Percentiles rank a stretch among this genome's conserved stretches.
These are phyloP conservation scores for Thalassoma bifasciatum DNA, from an alignment of 2,113 vertebrate species.

Conservation along the genomic window DNA sequence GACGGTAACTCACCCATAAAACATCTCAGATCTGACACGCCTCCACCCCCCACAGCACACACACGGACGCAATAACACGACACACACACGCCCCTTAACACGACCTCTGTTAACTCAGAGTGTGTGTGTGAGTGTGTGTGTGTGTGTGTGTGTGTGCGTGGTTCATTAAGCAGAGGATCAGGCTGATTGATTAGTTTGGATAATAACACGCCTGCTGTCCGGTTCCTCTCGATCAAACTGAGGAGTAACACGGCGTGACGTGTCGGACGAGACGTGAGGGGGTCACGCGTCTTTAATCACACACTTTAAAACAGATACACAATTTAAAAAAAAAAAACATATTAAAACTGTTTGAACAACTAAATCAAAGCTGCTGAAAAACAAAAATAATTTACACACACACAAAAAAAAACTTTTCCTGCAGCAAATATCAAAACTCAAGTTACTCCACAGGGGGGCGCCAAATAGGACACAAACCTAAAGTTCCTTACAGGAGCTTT, in stretches of 20 bases:
- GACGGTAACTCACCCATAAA: background rate
- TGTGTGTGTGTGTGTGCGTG: conserved; percentile 25
- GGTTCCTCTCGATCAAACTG: conserved; percentile 51
- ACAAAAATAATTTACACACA: too few relatives aligned
- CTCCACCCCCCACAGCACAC: background rate
- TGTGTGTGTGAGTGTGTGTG: background rate
- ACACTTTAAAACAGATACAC: background rate
- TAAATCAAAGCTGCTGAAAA: too few relatives aligned
- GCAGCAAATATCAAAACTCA: too few relatives aligned
- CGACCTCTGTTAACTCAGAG: conserved; percentile 18
- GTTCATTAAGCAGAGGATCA: conserved; percentile 55
- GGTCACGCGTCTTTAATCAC: background rate
- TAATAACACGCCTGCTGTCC: conserved; percentile 54
- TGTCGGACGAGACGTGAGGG: conserved; percentile 45
- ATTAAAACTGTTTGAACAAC: too few relatives aligned
- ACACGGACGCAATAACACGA: background rate
- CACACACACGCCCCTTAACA: conserved; percentile 32
- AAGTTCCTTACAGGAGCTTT: too few relatives aligned
- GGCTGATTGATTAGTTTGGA: conserved; percentile 64
- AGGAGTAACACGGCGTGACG: conserved; percentile 59
- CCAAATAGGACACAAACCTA: too few relatives aligned
- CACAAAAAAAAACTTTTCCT: too few relatives aligned
- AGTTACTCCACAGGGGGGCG: too few relatives aligned
- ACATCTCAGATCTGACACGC: conserved; percentile 24
- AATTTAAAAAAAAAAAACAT: too few relatives aligned